Evolutionary conservation across 1,140 invertebrate species (phyloP), one percentile per base, ranked within the genome.

Genomic region (Ceratina calcarata): DNA sequence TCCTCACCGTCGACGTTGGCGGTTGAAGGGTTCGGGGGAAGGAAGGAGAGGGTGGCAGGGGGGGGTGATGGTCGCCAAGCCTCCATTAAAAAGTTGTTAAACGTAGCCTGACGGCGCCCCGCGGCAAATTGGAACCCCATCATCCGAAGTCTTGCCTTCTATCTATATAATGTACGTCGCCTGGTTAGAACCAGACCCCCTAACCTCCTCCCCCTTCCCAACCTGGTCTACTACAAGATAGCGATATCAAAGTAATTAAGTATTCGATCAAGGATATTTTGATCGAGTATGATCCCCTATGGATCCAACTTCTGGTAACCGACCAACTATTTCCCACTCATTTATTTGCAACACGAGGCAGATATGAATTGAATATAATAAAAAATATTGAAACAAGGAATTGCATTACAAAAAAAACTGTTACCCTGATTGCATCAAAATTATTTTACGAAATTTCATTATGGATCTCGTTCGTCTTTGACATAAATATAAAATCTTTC

Each of bases 31-130:
- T 45, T 45, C 37, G 37, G 37, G 37, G 37, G 37, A 45, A 45
- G 37, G 37, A 45, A 45, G 37, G 37, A 8, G 37, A 10, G 37
- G 37, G 37, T 84, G 88, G 85, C 78, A 78, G 84, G 84, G 84
- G 84, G 84, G 86, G 85, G 85, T 86, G 90, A 91, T 91, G 88
- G 90, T 87, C 88, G 89, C 90, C 88, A 88, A 90, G 89, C 90
- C 89, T 91, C 91, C 91, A 92, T 92, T 92, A 92, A 92, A 92
- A 92, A 92, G 91, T 92, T 92, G 91, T 92, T 92, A 92, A 92
- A 92, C 91, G 91, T 89, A 92, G 90, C 91, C 91, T 92, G 91
- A 92, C 91, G 91, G 90, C 90, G 86, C 91, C 91, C 91, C 88
- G 91, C 90, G 91, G 91, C 91, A 92, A 92, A 92, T 92, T 92